These are phyloP conservation scores for Chelonus formosanus DNA, from an alignment of 2,888 invertebrate genomes.

Conservation along the genomic window DNA sequence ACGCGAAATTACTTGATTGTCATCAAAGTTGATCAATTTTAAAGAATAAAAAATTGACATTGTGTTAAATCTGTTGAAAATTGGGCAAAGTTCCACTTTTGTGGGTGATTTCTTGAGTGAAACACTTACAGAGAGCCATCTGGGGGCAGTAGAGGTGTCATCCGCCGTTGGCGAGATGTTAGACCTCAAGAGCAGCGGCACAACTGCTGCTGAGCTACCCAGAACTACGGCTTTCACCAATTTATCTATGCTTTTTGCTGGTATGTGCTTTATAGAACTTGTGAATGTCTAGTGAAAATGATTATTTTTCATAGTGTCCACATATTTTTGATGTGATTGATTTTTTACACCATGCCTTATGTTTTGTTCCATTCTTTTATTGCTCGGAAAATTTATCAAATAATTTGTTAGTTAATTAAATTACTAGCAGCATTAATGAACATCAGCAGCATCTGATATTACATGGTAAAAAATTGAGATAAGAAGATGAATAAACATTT, in stretches of 20 bases:
- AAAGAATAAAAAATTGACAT: not conserved
- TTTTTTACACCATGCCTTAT: too few species aligned
- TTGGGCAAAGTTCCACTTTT: not conserved
- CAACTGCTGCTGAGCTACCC: conserved; percentile 89
- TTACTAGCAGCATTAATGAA: too few species aligned
- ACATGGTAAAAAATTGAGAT: not conserved
- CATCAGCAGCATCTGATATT: too few species aligned
- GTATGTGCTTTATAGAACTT: conserved; percentile 68
- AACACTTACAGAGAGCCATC: conserved; percentile 4
- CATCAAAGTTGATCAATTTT: not conserved
- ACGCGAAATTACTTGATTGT: not conserved
- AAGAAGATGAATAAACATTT: conserved; percentile 13
- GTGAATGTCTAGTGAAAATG: too few species aligned
- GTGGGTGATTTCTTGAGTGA: conserved; percentile 15
- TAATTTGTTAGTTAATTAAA: too few species aligned
- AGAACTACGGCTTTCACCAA: conserved; percentile 92
- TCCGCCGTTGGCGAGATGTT: conserved; percentile 71
- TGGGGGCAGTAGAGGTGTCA: conserved; percentile 29
- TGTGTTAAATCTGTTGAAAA: not conserved
- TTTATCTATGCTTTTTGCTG: conserved; percentile 94
- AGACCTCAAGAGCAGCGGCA: conserved; percentile 91
- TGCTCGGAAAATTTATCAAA: too few species aligned
- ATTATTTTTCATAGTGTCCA: too few species aligned
- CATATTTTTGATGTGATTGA: too few species aligned
- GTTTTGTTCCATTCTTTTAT: too few species aligned